Conservation (phyloP, 2,888 invertebrate genomes). For the Entomobrya proxima region DNA sequence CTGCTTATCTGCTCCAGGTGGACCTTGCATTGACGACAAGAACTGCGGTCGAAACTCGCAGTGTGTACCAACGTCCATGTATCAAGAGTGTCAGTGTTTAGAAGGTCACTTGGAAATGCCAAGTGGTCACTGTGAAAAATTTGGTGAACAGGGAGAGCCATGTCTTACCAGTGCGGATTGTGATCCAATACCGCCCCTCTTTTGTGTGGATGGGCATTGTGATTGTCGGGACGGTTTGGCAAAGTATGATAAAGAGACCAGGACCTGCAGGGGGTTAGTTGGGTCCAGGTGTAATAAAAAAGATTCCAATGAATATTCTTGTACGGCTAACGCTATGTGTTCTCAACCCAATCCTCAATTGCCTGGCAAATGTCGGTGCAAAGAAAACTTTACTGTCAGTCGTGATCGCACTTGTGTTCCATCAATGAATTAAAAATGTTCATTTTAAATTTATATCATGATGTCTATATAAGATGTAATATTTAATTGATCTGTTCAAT, state of each 20-base stretch:
- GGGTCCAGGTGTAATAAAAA: conserved; percentile 54
- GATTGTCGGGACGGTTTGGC: conserved; percentile 65
- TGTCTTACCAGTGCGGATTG: conserved; percentile 64
- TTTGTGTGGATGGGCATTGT: conserved; percentile 65
- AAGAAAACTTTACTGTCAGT: conserved; percentile 42
- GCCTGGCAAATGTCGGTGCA: conserved; percentile 64
- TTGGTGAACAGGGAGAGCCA: conserved; percentile 56
- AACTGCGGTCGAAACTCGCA: conserved; percentile 63
- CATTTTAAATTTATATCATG: neutral
- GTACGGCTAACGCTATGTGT: conserved; percentile 64
- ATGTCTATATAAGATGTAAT: neutral
- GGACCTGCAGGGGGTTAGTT: conserved; percentile 63
- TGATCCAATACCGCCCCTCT: conserved; percentile 67
- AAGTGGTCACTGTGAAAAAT: conserved; percentile 58
- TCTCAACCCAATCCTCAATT: conserved; percentile 66
- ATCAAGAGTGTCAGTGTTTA: conserved; percentile 67
- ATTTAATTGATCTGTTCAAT: neutral
- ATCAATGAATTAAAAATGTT: conserved; percentile 24
- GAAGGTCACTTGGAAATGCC: conserved; percentile 67
- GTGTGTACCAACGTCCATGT: conserved; percentile 42
- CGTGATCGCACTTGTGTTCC: conserved; percentile 69
- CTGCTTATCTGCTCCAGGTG: conserved; percentile 64
- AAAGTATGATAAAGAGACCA: conserved; percentile 55
- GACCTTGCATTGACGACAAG: conserved; percentile 64
- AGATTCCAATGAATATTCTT: conserved; percentile 29